A percentile compares a stretch with the other conserved stretches of the same genome.
Evolutionary conservation across 2,888 invertebrate genomes (phyloP).

Genomic region (Mythimna albipuncta): DNA sequence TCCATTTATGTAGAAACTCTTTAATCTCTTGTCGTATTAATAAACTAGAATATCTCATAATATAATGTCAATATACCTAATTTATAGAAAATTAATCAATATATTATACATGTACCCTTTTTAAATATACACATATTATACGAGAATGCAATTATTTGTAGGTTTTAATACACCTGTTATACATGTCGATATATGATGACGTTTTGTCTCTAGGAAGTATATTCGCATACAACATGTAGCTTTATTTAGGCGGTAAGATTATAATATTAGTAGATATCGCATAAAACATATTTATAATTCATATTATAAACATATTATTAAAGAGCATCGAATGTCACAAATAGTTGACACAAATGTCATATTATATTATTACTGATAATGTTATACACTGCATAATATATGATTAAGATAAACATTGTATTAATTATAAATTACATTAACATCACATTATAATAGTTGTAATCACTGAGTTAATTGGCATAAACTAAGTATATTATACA

Average conservation of each 20-base stretch:
- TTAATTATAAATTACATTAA: conserved; percentile 28
- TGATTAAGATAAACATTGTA: conserved; percentile 37
- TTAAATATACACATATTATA: conserved; percentile 26
- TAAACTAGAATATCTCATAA: conserved; percentile 24
- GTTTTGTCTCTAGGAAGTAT: conserved; percentile 31
- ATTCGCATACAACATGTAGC: conserved; percentile 39
- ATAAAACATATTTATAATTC: conserved; percentile 20
- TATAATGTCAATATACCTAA: conserved; percentile 11
- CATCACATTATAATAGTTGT: conserved; percentile 18
- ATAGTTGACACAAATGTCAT: conserved; percentile 44
- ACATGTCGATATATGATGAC: conserved; percentile 19
- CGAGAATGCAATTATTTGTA: conserved; percentile 37
- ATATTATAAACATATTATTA: conserved; percentile 9
- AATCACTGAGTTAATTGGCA: conserved; percentile 33
- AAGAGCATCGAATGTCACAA: conserved; percentile 53
- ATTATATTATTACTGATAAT: conserved; percentile 37
- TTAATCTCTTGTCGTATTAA: conserved; percentile 33
- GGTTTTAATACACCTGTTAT: conserved; percentile 16
- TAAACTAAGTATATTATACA: conserved; percentile 14
- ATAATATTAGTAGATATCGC: neutral
- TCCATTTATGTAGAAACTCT: conserved; percentile 8
- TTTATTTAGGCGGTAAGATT: conserved; percentile 45
- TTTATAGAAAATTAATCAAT: conserved; percentile 6
- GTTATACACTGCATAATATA: conserved; percentile 39
- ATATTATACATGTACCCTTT: conserved; percentile 24